Evolutionary conservation across 2,113 vertebrate genomes (phyloP).

Genomic region (Suricata suricatta): DNA sequence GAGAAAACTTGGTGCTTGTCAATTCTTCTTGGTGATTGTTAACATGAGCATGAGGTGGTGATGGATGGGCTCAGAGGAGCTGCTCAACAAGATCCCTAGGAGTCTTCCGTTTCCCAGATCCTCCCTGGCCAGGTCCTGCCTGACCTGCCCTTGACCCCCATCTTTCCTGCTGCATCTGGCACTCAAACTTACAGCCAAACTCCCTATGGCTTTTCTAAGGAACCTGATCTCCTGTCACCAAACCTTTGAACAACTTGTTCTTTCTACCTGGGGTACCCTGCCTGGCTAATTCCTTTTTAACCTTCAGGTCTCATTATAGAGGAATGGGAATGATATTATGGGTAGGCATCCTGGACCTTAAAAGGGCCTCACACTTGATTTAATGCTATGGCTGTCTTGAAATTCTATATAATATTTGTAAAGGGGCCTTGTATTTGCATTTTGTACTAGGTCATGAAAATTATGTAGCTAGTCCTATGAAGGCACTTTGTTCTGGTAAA

Average conservation of each 20-base stretch:
- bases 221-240: not conserved
- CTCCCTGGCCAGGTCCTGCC: not conserved
- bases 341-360: not conserved
- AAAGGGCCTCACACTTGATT: not conserved
- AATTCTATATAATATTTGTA: slow-evolving; percentile 11
- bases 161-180: not conserved
- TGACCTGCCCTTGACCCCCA: not conserved
- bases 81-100: not conserved
- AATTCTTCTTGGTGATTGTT: not conserved
- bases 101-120: not conserved
- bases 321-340: not conserved
- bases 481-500: not conserved
- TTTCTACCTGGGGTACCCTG: not conserved
- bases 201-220: not conserved
- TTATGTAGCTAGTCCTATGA: not conserved
- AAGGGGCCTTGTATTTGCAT: not conserved
- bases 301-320: not conserved
- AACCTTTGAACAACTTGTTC: not conserved
- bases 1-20: not conserved
- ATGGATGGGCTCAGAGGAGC: not conserved
- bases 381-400: not conserved
- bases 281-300: not conserved
- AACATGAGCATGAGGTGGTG: not conserved
- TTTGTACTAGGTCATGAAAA: not conserved
- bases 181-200: not conserved